A percentile compares a stretch with the other conserved stretches of the same genome.
Evolutionary conservation across 2,888 invertebrate genomes (phyloP).

Genomic region (Nesidiocoris tenuis): DNA sequence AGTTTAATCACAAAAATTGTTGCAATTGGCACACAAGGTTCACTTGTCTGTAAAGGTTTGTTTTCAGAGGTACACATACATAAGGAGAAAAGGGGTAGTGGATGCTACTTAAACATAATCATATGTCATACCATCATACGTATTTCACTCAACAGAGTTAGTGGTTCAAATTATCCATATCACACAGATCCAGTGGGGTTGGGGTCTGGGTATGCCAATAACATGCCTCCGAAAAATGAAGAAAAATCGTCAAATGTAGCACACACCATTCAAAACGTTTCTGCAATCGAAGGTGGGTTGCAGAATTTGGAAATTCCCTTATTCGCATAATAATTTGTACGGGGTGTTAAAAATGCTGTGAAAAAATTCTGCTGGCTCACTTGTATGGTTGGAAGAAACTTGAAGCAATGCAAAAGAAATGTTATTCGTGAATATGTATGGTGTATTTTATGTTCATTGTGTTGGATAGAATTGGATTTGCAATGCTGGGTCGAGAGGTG

Average conservation of each 20-base stretch:
- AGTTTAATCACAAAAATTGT: too few relatives aligned
- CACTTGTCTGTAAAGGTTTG: background rate
- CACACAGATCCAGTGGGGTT: background rate
- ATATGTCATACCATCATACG: background rate
- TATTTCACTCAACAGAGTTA: background rate
- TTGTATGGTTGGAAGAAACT: background rate
- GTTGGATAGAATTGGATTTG: too few relatives aligned
- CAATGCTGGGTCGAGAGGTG: too few relatives aligned
- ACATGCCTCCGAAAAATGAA: background rate
- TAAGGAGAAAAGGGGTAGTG: background rate
- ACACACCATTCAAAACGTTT: background rate
- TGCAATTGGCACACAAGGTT: too few relatives aligned
- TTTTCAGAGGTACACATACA: background rate
- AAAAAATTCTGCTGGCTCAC: background rate
- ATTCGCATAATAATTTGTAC: background rate
- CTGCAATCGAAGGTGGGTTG: background rate
- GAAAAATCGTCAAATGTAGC: background rate
- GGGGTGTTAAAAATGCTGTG: background rate
- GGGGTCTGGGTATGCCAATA: background rate
- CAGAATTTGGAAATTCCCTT: background rate
- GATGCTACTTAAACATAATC: background rate
- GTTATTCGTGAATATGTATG: too few relatives aligned
- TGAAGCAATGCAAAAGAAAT: background rate
- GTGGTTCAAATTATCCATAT: background rate
- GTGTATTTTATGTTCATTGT: too few relatives aligned